Conservation (phyloP, 2,797 vertebrate species). For the Huso huso region DNA sequence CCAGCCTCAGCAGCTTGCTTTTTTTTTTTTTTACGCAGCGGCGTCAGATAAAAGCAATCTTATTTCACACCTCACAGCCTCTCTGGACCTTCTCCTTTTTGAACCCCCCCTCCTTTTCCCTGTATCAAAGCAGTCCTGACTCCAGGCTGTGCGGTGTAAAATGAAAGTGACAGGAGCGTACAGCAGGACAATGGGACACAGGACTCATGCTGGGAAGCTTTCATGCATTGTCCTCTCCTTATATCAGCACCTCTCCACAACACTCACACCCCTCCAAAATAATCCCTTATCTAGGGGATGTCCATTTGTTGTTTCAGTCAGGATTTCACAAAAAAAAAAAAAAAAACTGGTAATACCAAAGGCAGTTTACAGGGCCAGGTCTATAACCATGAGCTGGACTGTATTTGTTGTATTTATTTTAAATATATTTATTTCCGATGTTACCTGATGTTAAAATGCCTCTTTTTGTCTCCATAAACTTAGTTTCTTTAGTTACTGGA, state of each 20-base stretch:
- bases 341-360: too few relatives aligned
- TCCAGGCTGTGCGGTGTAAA: slow-evolving; percentile 59
- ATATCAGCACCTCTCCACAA: slow-evolving; percentile 59
- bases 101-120: slow-evolving; percentile 41
- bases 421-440: too few relatives aligned
- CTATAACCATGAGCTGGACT: too few relatives aligned
- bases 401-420: too few relatives aligned
- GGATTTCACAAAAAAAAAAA: too few relatives aligned
- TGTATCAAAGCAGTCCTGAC: slow-evolving; percentile 70
- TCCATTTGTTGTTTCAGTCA: too few relatives aligned
- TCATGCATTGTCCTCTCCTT: slow-evolving; percentile 65
- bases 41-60: slow-evolving; percentile 70
- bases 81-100: slow-evolving; percentile 32
- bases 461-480: too few relatives aligned
- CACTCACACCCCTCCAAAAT: too few relatives aligned
- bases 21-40: slow-evolving; percentile 45
- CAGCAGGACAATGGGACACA: slow-evolving; percentile 66
- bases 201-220: slow-evolving; percentile 64
- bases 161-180: slow-evolving; percentile 76
- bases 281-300: too few relatives aligned
- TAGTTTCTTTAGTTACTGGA: too few relatives aligned
- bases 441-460: too few relatives aligned
- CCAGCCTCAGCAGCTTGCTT: slow-evolving; percentile 56
- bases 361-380: too few relatives aligned
- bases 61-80: slow-evolving; percentile 68